phyloP scores from a whole-genome alignment of 1,140 invertebrate species.

The Ephestia elutella region DNA sequence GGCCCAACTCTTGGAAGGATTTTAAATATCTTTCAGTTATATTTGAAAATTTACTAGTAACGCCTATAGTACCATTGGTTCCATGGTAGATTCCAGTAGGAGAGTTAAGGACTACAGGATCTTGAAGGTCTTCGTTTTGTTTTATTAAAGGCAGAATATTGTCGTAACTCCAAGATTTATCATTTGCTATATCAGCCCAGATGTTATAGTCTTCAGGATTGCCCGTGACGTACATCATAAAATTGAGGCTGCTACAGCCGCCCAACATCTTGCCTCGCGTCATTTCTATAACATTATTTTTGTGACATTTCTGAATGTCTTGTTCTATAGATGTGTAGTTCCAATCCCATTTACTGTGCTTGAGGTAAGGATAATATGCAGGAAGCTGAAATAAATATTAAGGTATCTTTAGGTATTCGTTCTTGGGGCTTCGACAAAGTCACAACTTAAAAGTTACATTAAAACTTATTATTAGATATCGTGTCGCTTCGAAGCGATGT shows the following conservation, averaged over 20 bases:
- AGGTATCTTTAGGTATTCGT: too few species aligned
- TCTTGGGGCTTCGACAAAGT: too few species aligned
- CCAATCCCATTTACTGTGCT: not conserved
- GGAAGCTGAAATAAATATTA: not conserved
- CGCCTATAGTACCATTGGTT: constrained; percentile 10
- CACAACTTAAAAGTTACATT: too few species aligned
- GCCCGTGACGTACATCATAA: constrained; percentile 15
- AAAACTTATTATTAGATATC: too few species aligned
- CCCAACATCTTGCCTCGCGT: constrained; percentile 15
- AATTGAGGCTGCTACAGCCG: constrained; percentile 14
- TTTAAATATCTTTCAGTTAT: constrained; percentile 9
- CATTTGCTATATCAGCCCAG: constrained; percentile 14
- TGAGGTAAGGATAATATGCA: not conserved
- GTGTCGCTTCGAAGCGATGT: too few species aligned
- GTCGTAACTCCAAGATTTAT: too few species aligned
- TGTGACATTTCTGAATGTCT: not conserved
- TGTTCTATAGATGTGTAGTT: constrained; percentile 1
- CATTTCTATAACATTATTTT: not conserved
- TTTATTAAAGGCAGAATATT: too few species aligned
- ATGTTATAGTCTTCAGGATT: constrained; percentile 13
- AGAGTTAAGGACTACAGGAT: too few species aligned
- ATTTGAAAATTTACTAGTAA: constrained; percentile 7
- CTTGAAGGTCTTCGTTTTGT: too few species aligned
- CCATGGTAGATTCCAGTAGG: constrained; percentile 12
- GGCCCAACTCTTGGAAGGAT: constrained; percentile 13